Conservation (phyloP, 2,797 vertebrate species). For the Brachymystax lenok region DNA sequence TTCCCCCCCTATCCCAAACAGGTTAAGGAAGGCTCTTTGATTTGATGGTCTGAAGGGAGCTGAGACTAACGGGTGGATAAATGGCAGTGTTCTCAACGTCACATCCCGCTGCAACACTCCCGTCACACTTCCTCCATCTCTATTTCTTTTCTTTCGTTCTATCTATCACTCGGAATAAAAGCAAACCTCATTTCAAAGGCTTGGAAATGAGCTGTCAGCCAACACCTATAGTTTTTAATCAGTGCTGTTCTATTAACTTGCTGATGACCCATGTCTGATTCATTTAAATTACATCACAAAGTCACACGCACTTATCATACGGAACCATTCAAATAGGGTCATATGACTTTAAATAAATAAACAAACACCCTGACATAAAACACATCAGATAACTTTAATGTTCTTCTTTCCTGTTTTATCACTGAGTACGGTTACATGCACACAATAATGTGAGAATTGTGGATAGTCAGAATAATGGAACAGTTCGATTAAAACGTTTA, state of each 20-base stretch:
- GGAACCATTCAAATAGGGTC: not conserved
- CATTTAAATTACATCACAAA: slow-evolving; percentile 12
- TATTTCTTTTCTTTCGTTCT: not conserved
- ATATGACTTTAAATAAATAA: too few species aligned
- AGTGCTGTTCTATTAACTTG: slow-evolving; percentile 4
- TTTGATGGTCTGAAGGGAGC: not conserved
- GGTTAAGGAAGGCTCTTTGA: not conserved
- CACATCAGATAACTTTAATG: too few species aligned
- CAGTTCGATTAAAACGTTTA: too few species aligned
- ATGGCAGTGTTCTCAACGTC: not conserved
- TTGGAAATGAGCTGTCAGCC: not conserved
- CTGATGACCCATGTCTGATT: slow-evolving; percentile 2
- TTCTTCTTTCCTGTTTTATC: too few species aligned
- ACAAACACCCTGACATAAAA: too few species aligned
- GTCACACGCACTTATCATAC: slow-evolving; percentile 1
- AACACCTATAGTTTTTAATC: slow-evolving; percentile 18
- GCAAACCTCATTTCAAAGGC: slow-evolving; percentile 6
- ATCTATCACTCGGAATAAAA: not conserved
- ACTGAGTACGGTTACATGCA: too few species aligned
- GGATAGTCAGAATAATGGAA: too few species aligned
- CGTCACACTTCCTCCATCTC: too few species aligned
- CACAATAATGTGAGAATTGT: too few species aligned
- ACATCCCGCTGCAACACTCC: not conserved
- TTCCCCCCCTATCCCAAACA: too few species aligned
- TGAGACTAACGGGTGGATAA: not conserved